These are phyloP conservation scores for Oreochromis grahami DNA, from an alignment of 2,797 vertebrate genomes.

Conservation along the genomic window DNA sequence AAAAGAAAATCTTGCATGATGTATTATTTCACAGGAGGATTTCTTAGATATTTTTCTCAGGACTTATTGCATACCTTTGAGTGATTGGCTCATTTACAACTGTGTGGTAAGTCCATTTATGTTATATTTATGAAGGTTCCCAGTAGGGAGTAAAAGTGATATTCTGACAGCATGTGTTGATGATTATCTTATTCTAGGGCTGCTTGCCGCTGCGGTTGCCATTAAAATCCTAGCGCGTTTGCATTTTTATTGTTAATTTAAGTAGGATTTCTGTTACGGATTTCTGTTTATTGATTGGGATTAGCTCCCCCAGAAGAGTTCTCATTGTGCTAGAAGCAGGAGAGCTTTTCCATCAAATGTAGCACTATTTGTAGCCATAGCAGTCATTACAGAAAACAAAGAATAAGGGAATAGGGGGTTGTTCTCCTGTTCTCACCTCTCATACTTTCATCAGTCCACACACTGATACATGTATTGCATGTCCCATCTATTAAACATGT, in stretches of 20 bases:
- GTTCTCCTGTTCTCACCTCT: neutral
- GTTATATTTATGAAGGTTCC: neutral
- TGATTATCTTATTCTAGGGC: neutral
- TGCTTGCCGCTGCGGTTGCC: neutral
- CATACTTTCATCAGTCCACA: neutral
- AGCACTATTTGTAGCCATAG: neutral
- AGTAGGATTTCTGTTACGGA: neutral
- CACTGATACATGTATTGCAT: neutral
- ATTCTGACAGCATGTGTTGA: neutral
- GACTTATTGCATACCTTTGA: neutral
- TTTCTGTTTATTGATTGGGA: neutral
- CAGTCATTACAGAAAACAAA: neutral
- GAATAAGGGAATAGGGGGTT: neutral
- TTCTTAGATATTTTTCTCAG: neutral
- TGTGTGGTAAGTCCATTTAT: neutral
- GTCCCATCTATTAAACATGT: neutral
- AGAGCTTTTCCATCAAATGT: neutral
- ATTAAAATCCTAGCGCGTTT: neutral
- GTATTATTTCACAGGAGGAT: neutral
- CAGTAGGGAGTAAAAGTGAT: neutral
- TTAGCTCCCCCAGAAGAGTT: neutral
- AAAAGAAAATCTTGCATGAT: neutral
- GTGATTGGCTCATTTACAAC: neutral
- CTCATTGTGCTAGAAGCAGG: neutral
- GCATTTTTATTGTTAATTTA: neutral